Percentiles rank a stretch among this genome's conserved stretches.
phyloP scores from a whole-genome alignment of 1,140 invertebrate genomes.

The Prorops nasuta region DNA sequence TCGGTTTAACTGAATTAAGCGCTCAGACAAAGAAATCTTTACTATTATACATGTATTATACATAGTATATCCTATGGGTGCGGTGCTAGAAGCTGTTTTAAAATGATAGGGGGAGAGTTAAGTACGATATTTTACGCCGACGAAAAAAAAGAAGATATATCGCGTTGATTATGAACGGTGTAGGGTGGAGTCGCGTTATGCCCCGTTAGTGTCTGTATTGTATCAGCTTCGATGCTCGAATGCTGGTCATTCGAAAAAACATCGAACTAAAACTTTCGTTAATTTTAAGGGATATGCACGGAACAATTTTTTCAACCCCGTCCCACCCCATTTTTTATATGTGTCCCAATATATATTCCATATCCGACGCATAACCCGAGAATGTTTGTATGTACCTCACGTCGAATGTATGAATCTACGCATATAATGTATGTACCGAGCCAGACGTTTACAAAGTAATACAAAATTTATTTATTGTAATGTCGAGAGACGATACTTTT shows the following conservation, averaged over 20 bases:
- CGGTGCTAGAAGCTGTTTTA: background rate
- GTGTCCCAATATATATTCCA: slow-evolving; percentile 15
- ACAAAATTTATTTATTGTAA: slow-evolving; percentile 40
- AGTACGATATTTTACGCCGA: background rate
- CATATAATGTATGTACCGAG: slow-evolving; percentile 30
- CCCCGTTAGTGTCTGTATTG: slow-evolving; percentile 1
- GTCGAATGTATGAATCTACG: slow-evolving; percentile 24
- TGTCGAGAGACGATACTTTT: slow-evolving; percentile 10
- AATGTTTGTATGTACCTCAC: slow-evolving; percentile 32
- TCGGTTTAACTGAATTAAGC: too few relatives aligned
- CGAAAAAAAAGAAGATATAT: too few relatives aligned
- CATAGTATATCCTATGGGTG: too few relatives aligned
- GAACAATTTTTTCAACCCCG: slow-evolving; percentile 10
- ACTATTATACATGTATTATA: too few relatives aligned
- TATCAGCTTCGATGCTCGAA: slow-evolving; percentile 16
- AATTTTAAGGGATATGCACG: background rate
- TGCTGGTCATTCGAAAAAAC: slow-evolving; percentile 18
- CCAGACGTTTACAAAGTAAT: slow-evolving; percentile 33
- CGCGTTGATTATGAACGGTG: too few relatives aligned
- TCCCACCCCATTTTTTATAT: slow-evolving; percentile 20
- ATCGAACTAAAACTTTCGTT: background rate
- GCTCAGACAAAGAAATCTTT: too few relatives aligned
- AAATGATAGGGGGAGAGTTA: background rate
- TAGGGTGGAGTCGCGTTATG: too few relatives aligned
- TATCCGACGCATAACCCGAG: slow-evolving; percentile 20